Evolutionary conservation across 2,113 vertebrate species (phyloP).

Genomic region (Pelusios castaneus): DNA sequence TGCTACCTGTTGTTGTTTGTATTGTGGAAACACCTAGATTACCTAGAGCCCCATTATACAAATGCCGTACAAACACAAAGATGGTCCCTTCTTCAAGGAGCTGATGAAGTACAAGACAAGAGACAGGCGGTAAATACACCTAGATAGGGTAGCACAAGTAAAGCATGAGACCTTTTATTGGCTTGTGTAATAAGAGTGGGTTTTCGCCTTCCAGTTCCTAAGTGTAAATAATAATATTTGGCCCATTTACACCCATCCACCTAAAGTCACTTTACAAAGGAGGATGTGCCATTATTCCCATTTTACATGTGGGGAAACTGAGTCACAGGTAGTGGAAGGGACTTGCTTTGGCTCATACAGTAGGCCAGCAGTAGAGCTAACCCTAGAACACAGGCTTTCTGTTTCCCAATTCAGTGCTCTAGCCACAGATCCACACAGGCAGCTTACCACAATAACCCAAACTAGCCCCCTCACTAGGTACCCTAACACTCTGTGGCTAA

Average conservation of each 20-base stretch:
- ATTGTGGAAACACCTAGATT: not conserved
- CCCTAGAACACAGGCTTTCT: too few species aligned
- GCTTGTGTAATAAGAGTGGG: too few species aligned
- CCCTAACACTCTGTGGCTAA: not conserved
- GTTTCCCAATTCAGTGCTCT: not conserved
- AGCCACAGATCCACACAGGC: not conserved
- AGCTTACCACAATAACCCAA: not conserved
- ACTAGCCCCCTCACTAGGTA: not conserved
- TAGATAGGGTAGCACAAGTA: not conserved
- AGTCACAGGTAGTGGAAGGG: not conserved
- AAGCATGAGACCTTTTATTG: not conserved
- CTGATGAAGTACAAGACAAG: not conserved
- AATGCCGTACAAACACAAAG: not conserved
- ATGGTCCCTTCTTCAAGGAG: not conserved
- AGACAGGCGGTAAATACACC: not conserved
- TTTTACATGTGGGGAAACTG: not conserved
- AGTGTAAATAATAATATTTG: not conserved
- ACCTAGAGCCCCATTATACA: not conserved
- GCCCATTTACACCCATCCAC: too few species aligned
- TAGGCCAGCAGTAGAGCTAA: not conserved
- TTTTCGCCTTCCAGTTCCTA: not conserved
- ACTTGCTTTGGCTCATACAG: too few species aligned
- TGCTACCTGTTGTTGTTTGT: not conserved
- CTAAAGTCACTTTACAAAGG: too few species aligned
- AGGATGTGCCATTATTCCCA: not conserved